phyloP scores from a whole-genome alignment of 2,888 invertebrate genomes.

The Syrista parreyssii region DNA sequence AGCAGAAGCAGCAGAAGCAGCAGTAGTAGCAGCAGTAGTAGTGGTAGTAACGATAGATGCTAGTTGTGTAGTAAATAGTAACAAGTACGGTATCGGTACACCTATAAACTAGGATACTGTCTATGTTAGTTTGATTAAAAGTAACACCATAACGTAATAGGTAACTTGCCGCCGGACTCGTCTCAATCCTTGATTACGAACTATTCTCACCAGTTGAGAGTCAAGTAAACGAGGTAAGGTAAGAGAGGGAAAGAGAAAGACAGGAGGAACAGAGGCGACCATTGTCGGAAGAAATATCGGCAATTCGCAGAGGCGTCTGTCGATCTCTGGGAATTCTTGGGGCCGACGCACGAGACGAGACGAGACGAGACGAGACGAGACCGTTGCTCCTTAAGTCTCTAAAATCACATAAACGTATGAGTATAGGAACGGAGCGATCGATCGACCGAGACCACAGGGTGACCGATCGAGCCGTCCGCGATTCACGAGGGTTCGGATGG shows the following conservation, averaged over 20 bases:
- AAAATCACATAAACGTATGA: constrained; percentile 63
- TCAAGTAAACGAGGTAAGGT: too few relatives aligned
- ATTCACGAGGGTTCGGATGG: too few relatives aligned
- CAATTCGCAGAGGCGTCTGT: too few relatives aligned
- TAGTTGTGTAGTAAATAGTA: constrained; percentile 33
- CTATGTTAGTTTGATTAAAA: constrained; percentile 57
- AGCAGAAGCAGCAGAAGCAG: constrained; percentile 28
- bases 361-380: constrained; percentile 38
- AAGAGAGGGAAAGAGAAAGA: too few relatives aligned
- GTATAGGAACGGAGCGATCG: constrained; percentile 28
- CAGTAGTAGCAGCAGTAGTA: constrained; percentile 37
- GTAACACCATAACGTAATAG: constrained; percentile 61
- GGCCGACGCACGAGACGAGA: constrained; percentile 20
- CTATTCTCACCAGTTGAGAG: too few relatives aligned
- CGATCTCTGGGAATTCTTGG: too few relatives aligned
- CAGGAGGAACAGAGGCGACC: too few relatives aligned
- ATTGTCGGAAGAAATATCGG: too few relatives aligned
- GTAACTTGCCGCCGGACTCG: constrained; percentile 59
- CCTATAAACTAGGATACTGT: constrained; percentile 54
- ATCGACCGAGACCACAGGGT: not conserved
- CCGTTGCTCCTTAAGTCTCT: constrained; percentile 53
- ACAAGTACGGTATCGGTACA: constrained; percentile 32
- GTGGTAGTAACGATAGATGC: constrained; percentile 22
- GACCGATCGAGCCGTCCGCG: not conserved
- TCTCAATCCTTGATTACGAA: constrained; percentile 25